These are phyloP conservation scores for Myotis lucifugus DNA, from an alignment of 2,113 vertebrate genomes.

Conservation along the genomic window DNA sequence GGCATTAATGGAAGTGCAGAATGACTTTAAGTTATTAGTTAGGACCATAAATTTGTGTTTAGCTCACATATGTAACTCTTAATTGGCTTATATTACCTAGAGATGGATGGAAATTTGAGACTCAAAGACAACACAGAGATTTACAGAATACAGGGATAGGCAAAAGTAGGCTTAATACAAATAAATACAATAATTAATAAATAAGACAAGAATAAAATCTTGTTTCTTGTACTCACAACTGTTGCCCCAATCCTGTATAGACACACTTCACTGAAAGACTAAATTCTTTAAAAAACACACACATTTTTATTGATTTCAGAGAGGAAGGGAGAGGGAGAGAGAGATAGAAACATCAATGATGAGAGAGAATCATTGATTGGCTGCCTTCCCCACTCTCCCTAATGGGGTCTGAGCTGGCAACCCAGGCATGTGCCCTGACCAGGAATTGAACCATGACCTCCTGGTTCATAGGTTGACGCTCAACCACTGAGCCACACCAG, in stretches of 20 bases:
- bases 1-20: background rate
- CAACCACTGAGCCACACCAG: no score
- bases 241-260: background rate
- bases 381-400: no score
- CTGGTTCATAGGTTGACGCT: no score
- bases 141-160: background rate
- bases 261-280: background rate
- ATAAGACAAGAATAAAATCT: background rate
- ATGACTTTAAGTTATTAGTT: constrained; percentile 29
- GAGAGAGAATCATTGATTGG: no score
- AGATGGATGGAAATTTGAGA: background rate
- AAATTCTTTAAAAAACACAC: background rate
- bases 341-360: no score
- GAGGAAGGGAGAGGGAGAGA: no score
- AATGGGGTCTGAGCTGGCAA: no score
- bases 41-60: background rate
- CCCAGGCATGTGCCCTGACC: no score
- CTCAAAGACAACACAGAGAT: background rate
- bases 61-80: background rate
- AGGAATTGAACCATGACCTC: no score
- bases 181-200: background rate
- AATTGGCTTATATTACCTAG: background rate
- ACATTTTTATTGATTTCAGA: no score
- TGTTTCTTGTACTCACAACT: background rate
- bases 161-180: background rate